Base-by-base conservation (phyloP, 2,113 vertebrate species). In the Stictonetta naevosa region DNA sequence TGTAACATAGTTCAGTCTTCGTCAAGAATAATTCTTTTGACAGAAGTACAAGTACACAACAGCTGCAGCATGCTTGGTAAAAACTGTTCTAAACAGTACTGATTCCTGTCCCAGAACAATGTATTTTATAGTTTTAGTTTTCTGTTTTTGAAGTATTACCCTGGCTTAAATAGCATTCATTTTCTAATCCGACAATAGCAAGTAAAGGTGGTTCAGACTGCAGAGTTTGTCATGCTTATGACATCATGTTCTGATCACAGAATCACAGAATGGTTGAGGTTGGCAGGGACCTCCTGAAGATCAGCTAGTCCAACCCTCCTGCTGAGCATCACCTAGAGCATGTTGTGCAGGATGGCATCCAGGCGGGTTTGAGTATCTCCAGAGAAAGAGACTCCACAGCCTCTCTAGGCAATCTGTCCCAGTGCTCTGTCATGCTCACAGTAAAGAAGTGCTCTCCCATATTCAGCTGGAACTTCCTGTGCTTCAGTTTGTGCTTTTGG, bases 141-240 rank as follows among this genome's bases (percentile, higher is more conserved):
- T 77, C 66, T 64, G 44, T 52, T 92, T 83, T 26, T 80, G 34
- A 83, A 94, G 62, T 62, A n/a, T 60, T 92, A 84, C 28, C 29
- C 64, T 56, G 44, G 40, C 40, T 83, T 66, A 85, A 55, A 34
- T 91, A 79, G 59, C 46, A 34, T 5, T 56, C 2, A 6, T 55
- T 95, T 92, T 90, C 40, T 92, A 83, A 91, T 82, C 64, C 85
- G 67, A 83, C 60, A 48, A 40, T 58, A 68, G 31, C 33, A 50
- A 52, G 18, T 52, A 55, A 25, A 93, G 76, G 86, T 33, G 19
- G 46, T 56, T 86, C 71, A 87, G n/a, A 8, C 48, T 66, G 40
- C 0, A 4, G 71, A 67, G 20, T 52, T 38, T 28, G 19, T 38
- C 31, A 29, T 5, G 26, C 63, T 78, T 86, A 34, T 44, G 53